A percentile compares a stretch with the other conserved stretches of the same genome.
Conservation (phyloP, 2,888 invertebrate species). For the Athalia cordata region DNA sequence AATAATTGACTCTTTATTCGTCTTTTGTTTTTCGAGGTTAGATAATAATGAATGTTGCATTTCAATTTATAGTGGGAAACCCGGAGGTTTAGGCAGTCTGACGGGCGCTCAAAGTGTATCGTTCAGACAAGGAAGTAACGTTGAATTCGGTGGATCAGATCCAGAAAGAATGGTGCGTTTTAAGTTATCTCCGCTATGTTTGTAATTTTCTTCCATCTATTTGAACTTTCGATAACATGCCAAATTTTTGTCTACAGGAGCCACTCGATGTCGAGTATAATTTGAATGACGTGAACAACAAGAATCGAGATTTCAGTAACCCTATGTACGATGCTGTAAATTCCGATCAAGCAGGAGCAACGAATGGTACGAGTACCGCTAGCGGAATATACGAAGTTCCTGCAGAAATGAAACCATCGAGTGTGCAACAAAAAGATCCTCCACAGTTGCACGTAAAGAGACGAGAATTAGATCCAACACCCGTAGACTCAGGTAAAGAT, state of each 20-base stretch:
- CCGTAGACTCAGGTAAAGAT: constrained; percentile 91
- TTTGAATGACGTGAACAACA: constrained; percentile 84
- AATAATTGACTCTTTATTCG: not conserved
- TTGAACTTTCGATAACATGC: not conserved
- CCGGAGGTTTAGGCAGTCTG: constrained; percentile 85
- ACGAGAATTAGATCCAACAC: constrained; percentile 87
- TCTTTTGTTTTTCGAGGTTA: not conserved
- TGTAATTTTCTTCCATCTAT: constrained; percentile 6
- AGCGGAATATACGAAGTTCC: constrained; percentile 89
- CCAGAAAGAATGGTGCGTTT: constrained; percentile 72
- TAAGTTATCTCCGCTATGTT: not conserved
- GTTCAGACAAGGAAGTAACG: constrained; percentile 94
- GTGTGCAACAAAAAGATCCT: constrained; percentile 85
- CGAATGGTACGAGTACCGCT: constrained; percentile 79
- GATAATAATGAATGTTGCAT: constrained; percentile 44
- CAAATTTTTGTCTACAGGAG: constrained; percentile 70
- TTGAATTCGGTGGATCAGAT: constrained; percentile 84
- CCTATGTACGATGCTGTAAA: constrained; percentile 97
- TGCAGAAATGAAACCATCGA: constrained; percentile 86
- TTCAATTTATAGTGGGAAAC: constrained; percentile 81
- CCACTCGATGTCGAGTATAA: constrained; percentile 87
- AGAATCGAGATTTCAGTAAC: constrained; percentile 95
- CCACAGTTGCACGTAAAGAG: constrained; percentile 84
- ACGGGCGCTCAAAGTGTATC: constrained; percentile 93
- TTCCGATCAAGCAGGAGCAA: constrained; percentile 77